Conservation (phyloP, 2,113 vertebrate species). For the Xenopus laevis region DNA sequence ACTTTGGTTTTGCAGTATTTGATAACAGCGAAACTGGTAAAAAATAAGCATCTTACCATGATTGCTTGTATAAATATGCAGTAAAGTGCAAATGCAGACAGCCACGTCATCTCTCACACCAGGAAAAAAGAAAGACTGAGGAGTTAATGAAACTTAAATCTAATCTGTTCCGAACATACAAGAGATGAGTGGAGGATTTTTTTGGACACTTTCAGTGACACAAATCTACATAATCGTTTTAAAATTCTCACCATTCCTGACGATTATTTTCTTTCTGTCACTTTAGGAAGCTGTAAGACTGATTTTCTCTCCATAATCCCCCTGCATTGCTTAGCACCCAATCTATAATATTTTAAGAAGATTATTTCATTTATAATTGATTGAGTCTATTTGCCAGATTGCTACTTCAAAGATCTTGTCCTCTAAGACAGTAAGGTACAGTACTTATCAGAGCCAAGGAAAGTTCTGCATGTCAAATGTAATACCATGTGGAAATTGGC, state of each 20-base stretch:
- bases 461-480: conserved; percentile 11
- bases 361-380: conserved; percentile 99
- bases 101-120: background rate
- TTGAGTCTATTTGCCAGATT: conserved; percentile 98
- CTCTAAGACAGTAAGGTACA: conserved; percentile 65
- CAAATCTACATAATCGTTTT: conserved; percentile 99
- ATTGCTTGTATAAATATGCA: no score
- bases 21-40: no score
- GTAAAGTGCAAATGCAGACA: background rate
- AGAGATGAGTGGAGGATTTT: conserved; percentile 86
- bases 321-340: conserved; percentile 95
- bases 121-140: conserved; percentile 15
- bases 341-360: conserved; percentile 99
- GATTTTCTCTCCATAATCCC: conserved; percentile 98
- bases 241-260: conserved; percentile 95
- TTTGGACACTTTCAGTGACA: conserved; percentile 89
- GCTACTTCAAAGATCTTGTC: conserved; percentile 95
- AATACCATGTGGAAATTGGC: conserved; percentile 6
- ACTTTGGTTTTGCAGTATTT: no score
- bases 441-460: conserved; percentile 22
- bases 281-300: conserved; percentile 99
- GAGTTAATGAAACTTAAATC: conserved; percentile 81
- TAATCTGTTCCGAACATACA: conserved; percentile 87
- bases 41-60: no score
- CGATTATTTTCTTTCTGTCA: conserved; percentile 98